phyloP scores from a whole-genome alignment of 1,140 invertebrate genomes.

The Atta colombica region DNA sequence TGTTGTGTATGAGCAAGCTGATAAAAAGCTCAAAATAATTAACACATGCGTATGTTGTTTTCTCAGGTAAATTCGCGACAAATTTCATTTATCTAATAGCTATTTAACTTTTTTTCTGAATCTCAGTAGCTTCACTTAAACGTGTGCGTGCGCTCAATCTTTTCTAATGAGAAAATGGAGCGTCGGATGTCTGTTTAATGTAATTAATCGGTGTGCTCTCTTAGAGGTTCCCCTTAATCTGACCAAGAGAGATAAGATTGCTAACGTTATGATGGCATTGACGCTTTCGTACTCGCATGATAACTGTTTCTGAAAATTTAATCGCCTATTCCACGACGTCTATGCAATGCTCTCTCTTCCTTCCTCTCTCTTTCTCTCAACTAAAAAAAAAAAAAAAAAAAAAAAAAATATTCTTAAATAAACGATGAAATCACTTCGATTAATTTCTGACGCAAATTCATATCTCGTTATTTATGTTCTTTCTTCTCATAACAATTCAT shows the following conservation, averaged over 20 bases:
- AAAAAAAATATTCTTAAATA: slow-evolving; percentile 1
- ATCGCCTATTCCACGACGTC: slow-evolving; percentile 29
- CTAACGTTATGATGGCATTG: slow-evolving; percentile 34
- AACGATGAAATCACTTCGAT: slow-evolving; percentile 6
- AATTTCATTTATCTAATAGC: background rate
- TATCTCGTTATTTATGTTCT: background rate
- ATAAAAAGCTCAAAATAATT: slow-evolving; percentile 42
- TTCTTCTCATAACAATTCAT: background rate
- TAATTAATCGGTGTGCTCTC: slow-evolving; percentile 55
- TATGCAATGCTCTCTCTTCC: background rate
- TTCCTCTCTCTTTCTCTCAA: background rate
- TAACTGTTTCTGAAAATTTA: slow-evolving; percentile 41
- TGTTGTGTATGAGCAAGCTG: slow-evolving; percentile 7
- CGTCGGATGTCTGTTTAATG: background rate
- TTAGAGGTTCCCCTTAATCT: slow-evolving; percentile 45
- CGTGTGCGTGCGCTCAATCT: background rate
- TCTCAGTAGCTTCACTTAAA: background rate
- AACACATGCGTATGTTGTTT: slow-evolving; percentile 53
- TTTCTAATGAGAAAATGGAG: background rate
- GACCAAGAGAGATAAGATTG: slow-evolving; percentile 62
- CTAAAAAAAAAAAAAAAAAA: background rate
- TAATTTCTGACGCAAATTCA: background rate
- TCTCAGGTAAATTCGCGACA: slow-evolving; percentile 35
- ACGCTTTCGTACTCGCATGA: slow-evolving; percentile 11
- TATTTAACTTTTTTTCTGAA: background rate